Base-by-base conservation (phyloP, 92 coral and sea anemone genomes). In the Ricordea florida region DNA sequence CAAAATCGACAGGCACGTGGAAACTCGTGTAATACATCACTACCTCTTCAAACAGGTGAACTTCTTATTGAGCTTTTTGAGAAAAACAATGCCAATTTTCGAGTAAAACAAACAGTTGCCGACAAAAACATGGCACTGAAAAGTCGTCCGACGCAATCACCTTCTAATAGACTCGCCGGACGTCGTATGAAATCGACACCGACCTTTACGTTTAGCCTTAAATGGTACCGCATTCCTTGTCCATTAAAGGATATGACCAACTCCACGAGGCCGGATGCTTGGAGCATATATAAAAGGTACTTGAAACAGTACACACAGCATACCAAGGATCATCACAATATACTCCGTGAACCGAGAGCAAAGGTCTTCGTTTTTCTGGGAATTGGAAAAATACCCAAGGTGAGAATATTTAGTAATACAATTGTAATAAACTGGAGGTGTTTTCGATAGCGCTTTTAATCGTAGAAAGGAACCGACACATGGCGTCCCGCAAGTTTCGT, bases 191-290 rank as follows among this genome's bases (percentile, higher is more conserved):
- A 47, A 24, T 67, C 34, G 20, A 49, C 25, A 27, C 52, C 65
- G 65, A 69, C 40, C 40, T 27, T 37, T 42, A 37, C 28, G n/a
- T 67, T 70, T 34, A 49, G n/a, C 47, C 46, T 49, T 31, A 29
- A 18, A 18, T 38, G 33, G 30, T 38, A 53, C 65, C 52, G 77
- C 77, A 53, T 70, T 70, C 55, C 37, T 26, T 41, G 29, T 27
- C 52, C 49, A 34, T 35, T 38, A 55, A 70, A 16, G 42, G 41
- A 3, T 9, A 16, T 36, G 17, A 20, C 77, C 16, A 18, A 30
- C 66, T 10, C 53, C 30, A 69, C 64, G 30, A 70, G 65, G 29
- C 77, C 77, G 77, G 77, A 70, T 26, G 64, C 65, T 26, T 2
- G 29, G 11, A 40, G 56, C 40, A 10, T 42, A 53, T 70, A 70